Base-by-base conservation (phyloP, 1,140 invertebrate species). In the Brachionus rotundiformis region DNA sequence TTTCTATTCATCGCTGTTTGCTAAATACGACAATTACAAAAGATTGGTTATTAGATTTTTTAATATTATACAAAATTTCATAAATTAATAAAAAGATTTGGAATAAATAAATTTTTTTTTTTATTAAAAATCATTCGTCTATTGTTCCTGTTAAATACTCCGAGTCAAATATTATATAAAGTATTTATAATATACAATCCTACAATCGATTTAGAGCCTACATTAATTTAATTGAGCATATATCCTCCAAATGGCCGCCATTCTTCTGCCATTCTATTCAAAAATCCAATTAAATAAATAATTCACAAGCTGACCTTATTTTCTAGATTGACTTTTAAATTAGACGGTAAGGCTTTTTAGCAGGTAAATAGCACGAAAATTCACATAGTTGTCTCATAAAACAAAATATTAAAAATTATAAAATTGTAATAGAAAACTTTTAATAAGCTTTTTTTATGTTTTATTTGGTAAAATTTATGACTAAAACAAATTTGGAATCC, bases 241-340 rank as follows among this genome's bases (percentile, higher is more conserved):
- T 54, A 54, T 19, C 47, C 47, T 19, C 4, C 47, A 54, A 54
- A 54, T 54, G 47, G 47, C 47, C 47, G 6, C n/a, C n/a, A 54
- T 54, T 25, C 5, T 54, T 54, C 47, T 54, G 47, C 19, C 47
- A 54, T 54, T 54, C 47, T 54, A 54, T 54, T 54, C 16, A 54
- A 41, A 41, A 41, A 41, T 41, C n/a, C n/a, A 41, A 41, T 41
- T 41, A 11, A 41, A 54, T 54, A 54, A 49, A 49, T 19, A 54
- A 54, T 54, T 54, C 47, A 54, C 47, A 54, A 54, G 47, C 47
- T 54, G 47, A 54, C 47, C 47, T 54, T 54, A 54, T 54, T 54
- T 49, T 49, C 23, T 54, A 23, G 23, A 54, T 54, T 54, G 47
- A 54, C 47, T 54, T 54, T 54, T 54, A 54, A 54, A 54, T 54